phyloP scores from a whole-genome alignment of 2,797 vertebrate species.

The Mormyrus hasselquistii region DNA sequence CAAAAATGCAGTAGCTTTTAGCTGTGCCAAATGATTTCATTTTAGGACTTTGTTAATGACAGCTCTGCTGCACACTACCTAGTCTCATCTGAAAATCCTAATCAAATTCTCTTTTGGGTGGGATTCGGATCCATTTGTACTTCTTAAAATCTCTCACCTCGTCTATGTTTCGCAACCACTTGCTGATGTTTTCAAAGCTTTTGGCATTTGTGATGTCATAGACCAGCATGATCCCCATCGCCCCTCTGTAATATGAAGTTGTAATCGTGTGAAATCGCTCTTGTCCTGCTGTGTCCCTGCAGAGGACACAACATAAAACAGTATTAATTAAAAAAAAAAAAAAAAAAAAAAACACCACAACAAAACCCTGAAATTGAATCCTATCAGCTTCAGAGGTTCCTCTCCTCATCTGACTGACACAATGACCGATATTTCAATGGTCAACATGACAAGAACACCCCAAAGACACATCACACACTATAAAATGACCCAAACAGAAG shows the following conservation, averaged over 20 bases:
- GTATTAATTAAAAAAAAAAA: background rate
- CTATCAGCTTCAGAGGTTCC: background rate
- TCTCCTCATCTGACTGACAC: background rate
- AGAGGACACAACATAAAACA: background rate
- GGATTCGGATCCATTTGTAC: background rate
- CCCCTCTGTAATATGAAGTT: constrained; percentile 91
- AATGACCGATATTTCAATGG: background rate
- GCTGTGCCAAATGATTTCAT: background rate
- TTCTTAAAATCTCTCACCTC: constrained; percentile 57
- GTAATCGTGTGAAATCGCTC: constrained; percentile 93
- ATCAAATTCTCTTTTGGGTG: background rate
- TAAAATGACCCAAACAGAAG: background rate
- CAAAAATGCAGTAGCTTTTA: background rate
- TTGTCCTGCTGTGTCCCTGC: constrained; percentile 91
- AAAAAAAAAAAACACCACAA: background rate
- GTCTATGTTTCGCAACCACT: constrained; percentile 84
- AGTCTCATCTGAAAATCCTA: background rate
- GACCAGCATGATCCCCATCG: constrained; percentile 94
- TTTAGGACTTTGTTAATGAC: background rate
- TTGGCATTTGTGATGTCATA: constrained; percentile 87
- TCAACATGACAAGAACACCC: background rate
- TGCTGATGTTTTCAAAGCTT: constrained; percentile 88
- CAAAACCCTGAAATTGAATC: background rate
- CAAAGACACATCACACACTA: background rate
- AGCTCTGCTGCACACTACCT: background rate